Evolutionary conservation across 2,888 invertebrate genomes (phyloP), one percentile per base, ranked within the genome.

Genomic region (Linyphia triangularis): DNA sequence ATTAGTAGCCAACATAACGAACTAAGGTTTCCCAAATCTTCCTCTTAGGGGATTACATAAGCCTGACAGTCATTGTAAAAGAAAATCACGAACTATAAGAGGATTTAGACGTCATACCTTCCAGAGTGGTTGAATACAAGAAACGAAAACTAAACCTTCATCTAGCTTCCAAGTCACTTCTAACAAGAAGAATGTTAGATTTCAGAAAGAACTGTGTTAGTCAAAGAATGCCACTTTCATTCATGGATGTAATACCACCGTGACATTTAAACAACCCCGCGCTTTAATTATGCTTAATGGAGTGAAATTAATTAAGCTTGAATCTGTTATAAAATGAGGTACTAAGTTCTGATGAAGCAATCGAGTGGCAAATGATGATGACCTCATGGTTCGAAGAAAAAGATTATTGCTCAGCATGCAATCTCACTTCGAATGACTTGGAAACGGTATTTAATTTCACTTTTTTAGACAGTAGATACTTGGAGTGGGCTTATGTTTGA

Each of bases 281-380:
- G 33, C 30, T 26, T 33, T 67, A 67, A 67, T 67, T 30, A 67
- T 33, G 28, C 67, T 67, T 67, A 67, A 67, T 67, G 37, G 28
- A 28, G 33, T 3, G 33, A 30, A 30, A 30, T 67, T 67, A 67
- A 67, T 67, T 67, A 67, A 67, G 67, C n/a, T 67, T 30, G 33
- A 67, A n/a, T 37, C 67, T n/a, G 7, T 19, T 30, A 19, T 30
- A 9, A 67, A 67, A 30, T 67, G 30, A 19, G n/a, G 33, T 7
- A 67, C n/a, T 16, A 16, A 30, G 30, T 67, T 33, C 33, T n/a
- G 33, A 30, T 33, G 10, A 13, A 33, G n/a, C n/a, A 67, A 67
- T 67, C 19, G 19, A 16, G n/a, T 67, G n/a, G 28, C 6, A n/a
- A 10, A 37, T 19, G 67, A 67, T 67, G 30, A 30, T 33, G 33